phyloP scores from a whole-genome alignment of 1,140 invertebrate genomes.

The Mercenaria mercenaria region DNA sequence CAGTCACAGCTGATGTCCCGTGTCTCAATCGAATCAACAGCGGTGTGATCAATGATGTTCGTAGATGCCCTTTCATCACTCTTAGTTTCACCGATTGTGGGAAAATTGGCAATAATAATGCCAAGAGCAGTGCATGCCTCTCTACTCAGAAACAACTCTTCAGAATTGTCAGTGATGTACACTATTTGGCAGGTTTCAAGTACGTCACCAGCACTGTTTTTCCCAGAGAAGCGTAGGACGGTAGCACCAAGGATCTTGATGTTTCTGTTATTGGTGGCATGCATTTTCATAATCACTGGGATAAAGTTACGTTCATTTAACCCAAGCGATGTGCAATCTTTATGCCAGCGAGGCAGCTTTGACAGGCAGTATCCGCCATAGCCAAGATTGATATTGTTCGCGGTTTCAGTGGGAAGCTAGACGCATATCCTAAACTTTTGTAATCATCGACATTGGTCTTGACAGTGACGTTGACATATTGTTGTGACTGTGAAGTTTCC shows the following conservation, averaged over 20 bases:
- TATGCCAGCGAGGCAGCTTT: slow-evolving; percentile 59
- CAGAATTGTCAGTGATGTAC: slow-evolving; percentile 33
- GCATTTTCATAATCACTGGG: slow-evolving; percentile 61
- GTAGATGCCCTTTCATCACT: background rate
- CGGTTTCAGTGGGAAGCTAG: too few species aligned
- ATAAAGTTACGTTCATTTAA: slow-evolving; percentile 47
- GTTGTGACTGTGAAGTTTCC: too few species aligned
- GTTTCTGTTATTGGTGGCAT: slow-evolving; percentile 11
- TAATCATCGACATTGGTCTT: too few species aligned
- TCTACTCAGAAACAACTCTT: slow-evolving; percentile 57
- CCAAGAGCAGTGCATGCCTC: slow-evolving; percentile 39
- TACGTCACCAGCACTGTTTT: background rate
- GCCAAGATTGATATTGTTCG: too few species aligned
- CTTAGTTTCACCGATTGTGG: background rate
- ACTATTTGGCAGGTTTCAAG: slow-evolving; percentile 45
- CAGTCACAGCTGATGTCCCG: slow-evolving; percentile 49
- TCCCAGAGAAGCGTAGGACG: slow-evolving; percentile 47
- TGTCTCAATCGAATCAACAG: too few species aligned
- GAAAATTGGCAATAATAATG: slow-evolving; percentile 32
- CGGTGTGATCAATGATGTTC: background rate
- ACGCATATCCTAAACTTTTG: too few species aligned
- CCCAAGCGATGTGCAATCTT: slow-evolving; percentile 19
- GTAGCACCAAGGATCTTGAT: slow-evolving; percentile 61
- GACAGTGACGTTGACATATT: too few species aligned
- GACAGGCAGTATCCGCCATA: slow-evolving; percentile 67